Conservation (phyloP, 2,888 invertebrate genomes). For the Chymomyza fuscimana region DNA sequence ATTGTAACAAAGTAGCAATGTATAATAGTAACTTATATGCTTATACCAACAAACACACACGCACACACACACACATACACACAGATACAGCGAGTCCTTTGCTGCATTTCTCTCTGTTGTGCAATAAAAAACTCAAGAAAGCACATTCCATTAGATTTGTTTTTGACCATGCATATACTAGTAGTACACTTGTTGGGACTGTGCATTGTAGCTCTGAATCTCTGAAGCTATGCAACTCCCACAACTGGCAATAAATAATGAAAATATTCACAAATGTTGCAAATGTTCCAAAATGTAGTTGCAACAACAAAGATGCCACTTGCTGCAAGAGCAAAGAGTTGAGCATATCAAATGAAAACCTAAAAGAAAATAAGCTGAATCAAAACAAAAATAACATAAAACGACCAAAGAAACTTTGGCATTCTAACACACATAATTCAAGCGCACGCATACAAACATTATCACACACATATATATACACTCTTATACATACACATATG, state of each 20-base stretch:
- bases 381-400: slow-evolving; percentile 31
- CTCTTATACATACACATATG: neutral
- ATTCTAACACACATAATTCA: neutral
- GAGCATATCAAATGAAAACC: slow-evolving; percentile 7
- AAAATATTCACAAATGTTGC: slow-evolving; percentile 59
- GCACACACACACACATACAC: neutral
- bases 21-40: slow-evolving; percentile 9
- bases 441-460: slow-evolving; percentile 10
- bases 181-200: neutral
- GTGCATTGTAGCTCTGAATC: neutral
- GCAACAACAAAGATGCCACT: slow-evolving; percentile 4
- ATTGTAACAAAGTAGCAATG: slow-evolving; percentile 37
- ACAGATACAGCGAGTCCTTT: neutral
- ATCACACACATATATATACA: slow-evolving; percentile 25
- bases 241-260: slow-evolving; percentile 65
- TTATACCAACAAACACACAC: slow-evolving; percentile 14
- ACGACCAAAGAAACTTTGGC: slow-evolving; percentile 24
- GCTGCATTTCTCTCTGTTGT: slow-evolving; percentile 47
- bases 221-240: slow-evolving; percentile 44
- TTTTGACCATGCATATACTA: slow-evolving; percentile 17
- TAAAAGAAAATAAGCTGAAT: neutral
- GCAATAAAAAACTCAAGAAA: slow-evolving; percentile 66
- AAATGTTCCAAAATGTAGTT: slow-evolving; percentile 33
- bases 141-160: slow-evolving; percentile 66
- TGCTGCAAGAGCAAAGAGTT: slow-evolving; percentile 45